Evolutionary conservation across 2,888 invertebrate species (phyloP).

Genomic region (Troilus luridus): DNA sequence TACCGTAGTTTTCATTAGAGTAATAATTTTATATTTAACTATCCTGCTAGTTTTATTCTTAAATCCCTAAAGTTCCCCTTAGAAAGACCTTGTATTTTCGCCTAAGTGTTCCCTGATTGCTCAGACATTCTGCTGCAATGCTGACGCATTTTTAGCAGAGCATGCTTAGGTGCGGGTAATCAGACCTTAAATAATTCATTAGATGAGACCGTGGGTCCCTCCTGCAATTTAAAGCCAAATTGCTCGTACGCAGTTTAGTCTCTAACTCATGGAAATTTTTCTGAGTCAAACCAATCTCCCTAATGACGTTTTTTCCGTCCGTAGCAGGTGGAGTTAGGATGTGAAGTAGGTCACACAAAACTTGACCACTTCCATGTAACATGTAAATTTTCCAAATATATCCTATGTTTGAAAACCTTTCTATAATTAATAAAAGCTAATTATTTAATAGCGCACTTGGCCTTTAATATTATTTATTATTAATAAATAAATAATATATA

Average conservation of each 20-base stretch:
- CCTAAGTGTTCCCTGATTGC: not conserved
- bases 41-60: not conserved
- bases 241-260: constrained; percentile 24
- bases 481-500: no score
- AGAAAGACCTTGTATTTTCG: not conserved
- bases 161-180: not conserved
- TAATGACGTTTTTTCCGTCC: constrained; percentile 36
- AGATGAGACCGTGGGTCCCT: not conserved
- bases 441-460: no score
- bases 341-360: constrained; percentile 11
- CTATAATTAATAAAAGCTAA: no score
- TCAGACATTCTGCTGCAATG: constrained; percentile 31
- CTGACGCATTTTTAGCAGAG: constrained; percentile 3
- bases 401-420: not conserved
- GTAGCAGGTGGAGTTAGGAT: constrained; percentile 9
- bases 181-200: constrained; percentile 40
- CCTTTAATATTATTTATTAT: no score
- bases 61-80: not conserved
- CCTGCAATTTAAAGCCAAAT: constrained; percentile 17
- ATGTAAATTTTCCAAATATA: not conserved
- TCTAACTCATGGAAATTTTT: not conserved
- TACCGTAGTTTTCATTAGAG: not conserved
- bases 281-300: constrained; percentile 28
- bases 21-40: not conserved
- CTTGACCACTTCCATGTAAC: not conserved